Conservation (phyloP, 1,140 invertebrate species). For the Polypedilum vanderplanki region DNA sequence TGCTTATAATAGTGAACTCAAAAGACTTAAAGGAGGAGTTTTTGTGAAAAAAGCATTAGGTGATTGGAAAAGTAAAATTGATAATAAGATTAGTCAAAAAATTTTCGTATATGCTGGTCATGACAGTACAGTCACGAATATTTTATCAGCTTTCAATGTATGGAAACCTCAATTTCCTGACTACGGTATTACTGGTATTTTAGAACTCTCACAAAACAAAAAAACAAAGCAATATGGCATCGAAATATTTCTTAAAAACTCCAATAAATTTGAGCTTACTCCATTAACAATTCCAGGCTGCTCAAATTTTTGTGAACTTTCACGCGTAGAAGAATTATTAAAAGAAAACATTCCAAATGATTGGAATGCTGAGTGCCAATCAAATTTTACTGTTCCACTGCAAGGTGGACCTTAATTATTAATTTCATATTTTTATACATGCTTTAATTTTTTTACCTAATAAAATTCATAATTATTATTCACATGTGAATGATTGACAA, state of each 20-base stretch:
- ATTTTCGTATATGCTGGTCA: slow-evolving; percentile 65
- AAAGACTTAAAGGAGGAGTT: slow-evolving; percentile 53
- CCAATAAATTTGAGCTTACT: slow-evolving; percentile 46
- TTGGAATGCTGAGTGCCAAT: slow-evolving; percentile 50
- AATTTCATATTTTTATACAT: no score
- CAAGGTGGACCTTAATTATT: slow-evolving; percentile 47
- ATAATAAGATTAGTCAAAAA: slow-evolving; percentile 51
- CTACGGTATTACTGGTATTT: slow-evolving; percentile 62
- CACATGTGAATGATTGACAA: no score
- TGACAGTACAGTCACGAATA: slow-evolving; percentile 64
- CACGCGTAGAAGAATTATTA: slow-evolving; percentile 49
- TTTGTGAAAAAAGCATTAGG: slow-evolving; percentile 56
- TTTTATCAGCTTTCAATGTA: slow-evolving; percentile 59
- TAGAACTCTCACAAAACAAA: slow-evolving; percentile 61
- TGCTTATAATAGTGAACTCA: slow-evolving; percentile 53
- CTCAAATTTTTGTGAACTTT: slow-evolving; percentile 52
- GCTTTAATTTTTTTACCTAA: no score
- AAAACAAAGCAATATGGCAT: slow-evolving; percentile 46
- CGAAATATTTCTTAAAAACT: slow-evolving; percentile 55
- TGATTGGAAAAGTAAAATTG: slow-evolving; percentile 54
- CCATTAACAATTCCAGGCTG: slow-evolving; percentile 56
- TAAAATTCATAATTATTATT: no score
- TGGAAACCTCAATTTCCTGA: slow-evolving; percentile 64
- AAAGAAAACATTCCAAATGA: slow-evolving; percentile 49
- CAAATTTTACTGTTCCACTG: slow-evolving; percentile 47